Conservation (phyloP, 2,113 vertebrate species). For the Turdus rufiventris region DNA sequence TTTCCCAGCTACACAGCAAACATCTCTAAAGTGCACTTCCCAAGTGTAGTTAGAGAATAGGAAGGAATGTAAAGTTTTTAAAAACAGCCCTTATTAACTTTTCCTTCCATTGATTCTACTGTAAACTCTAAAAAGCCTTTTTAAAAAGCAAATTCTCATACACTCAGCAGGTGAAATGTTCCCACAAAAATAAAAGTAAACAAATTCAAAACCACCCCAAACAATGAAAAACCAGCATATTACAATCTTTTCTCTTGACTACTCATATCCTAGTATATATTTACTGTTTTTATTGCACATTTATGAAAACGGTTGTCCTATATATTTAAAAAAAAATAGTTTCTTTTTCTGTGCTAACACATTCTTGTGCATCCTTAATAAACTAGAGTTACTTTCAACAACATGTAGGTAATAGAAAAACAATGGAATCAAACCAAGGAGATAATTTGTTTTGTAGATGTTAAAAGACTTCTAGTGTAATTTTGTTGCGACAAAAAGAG, state of each 20-base stretch:
- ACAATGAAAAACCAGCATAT: constrained; percentile 60
- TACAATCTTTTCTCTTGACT: constrained; percentile 52
- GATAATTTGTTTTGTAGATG: background rate
- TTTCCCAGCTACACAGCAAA: constrained; percentile 75
- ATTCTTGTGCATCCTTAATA: constrained; percentile 60
- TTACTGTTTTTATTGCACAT: constrained; percentile 69
- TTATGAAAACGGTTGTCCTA: constrained; percentile 67
- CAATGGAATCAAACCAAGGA: constrained; percentile 3
- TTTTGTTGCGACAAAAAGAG: background rate
- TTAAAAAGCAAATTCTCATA: constrained; percentile 75
- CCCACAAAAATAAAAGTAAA: constrained; percentile 53
- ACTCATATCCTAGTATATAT: constrained; percentile 38
- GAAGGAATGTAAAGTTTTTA: constrained; percentile 82
- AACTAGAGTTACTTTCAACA: constrained; percentile 47
- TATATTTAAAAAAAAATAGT: constrained; percentile 54
- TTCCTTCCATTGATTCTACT: constrained; percentile 80
- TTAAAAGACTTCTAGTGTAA: background rate
- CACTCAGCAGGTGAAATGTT: constrained; percentile 76
- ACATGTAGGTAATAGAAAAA: constrained; percentile 27
- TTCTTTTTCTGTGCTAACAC: constrained; percentile 65
- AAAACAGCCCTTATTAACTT: constrained; percentile 86
- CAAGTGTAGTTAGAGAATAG: constrained; percentile 78
- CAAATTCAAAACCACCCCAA: constrained; percentile 29
- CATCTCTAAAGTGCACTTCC: constrained; percentile 78
- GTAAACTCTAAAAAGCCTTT: constrained; percentile 82